phyloP scores from a whole-genome alignment of 1,140 invertebrate species.

The Philopotamus ludificatus region DNA sequence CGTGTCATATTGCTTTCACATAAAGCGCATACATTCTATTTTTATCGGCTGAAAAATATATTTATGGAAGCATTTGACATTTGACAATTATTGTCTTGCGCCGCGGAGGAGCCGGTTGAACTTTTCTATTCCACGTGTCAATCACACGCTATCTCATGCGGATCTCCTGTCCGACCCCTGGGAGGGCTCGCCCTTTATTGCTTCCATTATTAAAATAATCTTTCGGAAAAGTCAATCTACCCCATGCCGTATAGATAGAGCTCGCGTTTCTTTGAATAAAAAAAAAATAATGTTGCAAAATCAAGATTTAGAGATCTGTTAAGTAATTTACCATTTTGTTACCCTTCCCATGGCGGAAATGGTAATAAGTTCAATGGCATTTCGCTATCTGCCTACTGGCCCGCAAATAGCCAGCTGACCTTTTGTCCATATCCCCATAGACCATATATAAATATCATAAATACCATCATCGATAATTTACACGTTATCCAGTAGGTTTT shows the following conservation, averaged over 20 bases:
- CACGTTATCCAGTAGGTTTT: too few relatives aligned
- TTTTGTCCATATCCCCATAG: conserved; percentile 18
- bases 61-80: not conserved
- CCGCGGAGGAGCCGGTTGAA: conserved; percentile 8
- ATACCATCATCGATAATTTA: conserved; percentile 16
- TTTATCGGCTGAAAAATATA: not conserved
- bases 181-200: conserved; percentile 25
- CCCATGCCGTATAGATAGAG: not conserved
- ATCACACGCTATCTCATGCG: conserved; percentile 29
- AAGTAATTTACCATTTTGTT: not conserved
- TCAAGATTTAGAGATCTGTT: not conserved
- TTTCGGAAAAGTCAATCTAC: conserved; percentile 21
- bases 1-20: not conserved
- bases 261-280: not conserved
- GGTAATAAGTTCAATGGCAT: conserved; percentile 30
- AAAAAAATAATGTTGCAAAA: not conserved
- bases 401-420: conserved; percentile 25
- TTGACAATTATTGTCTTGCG: not conserved
- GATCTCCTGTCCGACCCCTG: conserved; percentile 24
- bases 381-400: conserved; percentile 18
- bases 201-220: conserved; percentile 27
- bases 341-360: not conserved
- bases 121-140: conserved; percentile 27
- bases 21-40: not conserved
- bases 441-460: conserved; percentile 17